Percentiles rank a stretch among this genome's conserved stretches.
phyloP scores from a whole-genome alignment of 1,140 invertebrate species.

The Orchestia grillus region DNA sequence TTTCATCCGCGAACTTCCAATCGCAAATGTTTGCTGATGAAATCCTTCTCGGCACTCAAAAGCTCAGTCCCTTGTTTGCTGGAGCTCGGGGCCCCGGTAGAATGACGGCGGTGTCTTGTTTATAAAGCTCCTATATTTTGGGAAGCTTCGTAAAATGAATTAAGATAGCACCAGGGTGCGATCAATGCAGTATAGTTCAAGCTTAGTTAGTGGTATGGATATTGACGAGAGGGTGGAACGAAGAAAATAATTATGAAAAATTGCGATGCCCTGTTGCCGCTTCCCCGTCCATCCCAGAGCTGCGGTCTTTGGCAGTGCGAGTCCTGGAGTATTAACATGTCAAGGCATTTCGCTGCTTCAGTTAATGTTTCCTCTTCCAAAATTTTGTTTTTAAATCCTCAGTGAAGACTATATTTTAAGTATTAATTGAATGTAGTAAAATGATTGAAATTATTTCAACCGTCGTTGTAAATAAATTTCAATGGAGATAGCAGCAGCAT shows the following conservation, averaged over 20 bases:
- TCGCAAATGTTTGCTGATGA: conserved; percentile 27
- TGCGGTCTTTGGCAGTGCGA: no score
- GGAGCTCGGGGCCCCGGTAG: not conserved
- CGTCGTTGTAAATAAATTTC: no score
- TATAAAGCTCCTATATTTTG: not conserved
- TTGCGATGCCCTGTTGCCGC: no score
- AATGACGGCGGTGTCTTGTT: not conserved
- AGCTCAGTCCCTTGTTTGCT: conserved; percentile 11
- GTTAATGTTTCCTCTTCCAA: no score
- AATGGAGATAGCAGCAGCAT: no score
- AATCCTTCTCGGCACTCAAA: conserved; percentile 23
- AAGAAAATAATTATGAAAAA: not conserved
- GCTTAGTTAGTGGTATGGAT: not conserved
- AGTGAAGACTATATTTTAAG: no score
- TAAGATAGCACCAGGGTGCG: not conserved
- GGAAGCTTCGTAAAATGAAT: not conserved
- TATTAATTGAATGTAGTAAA: no score
- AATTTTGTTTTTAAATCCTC: no score
- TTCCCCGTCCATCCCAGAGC: no score
- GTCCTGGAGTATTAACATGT: no score
- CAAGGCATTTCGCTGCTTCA: no score
- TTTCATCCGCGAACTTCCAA: conserved; percentile 4
- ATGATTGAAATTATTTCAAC: no score
- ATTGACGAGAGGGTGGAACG: not conserved
- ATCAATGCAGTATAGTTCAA: not conserved